Base-by-base conservation (phyloP, 2,113 vertebrate genomes). In the Proteles cristata region DNA sequence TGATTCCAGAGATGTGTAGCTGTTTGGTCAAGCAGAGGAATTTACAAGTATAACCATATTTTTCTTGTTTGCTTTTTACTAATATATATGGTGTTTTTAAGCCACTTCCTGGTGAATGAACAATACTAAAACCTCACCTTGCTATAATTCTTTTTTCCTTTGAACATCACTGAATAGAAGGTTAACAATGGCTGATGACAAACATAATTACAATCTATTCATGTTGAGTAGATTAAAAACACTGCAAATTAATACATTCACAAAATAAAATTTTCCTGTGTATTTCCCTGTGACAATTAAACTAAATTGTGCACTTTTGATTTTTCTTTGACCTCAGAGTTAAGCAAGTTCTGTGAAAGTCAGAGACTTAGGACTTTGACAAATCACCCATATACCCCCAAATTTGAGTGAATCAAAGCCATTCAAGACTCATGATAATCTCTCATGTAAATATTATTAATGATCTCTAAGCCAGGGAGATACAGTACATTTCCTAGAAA, bases 321-420 rank as follows among this genome's bases (percentile, higher is more conserved):
- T 50, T 90, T 74, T 95, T 83, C 33, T 94, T 88, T 85, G 48
- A n/a, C 71, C 48, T 96, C 81, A 93, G 26, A 83, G 76, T 82
- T 88, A 68, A 96, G 12, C 11, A 88, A 48, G 48, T 82, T 93
- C n/a, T 88, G 6, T 26, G 12, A 53, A 95, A 93, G 25, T 69
- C 35, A 48, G 65, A 50, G 82, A 84, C 14, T 79, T 83, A 45
- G 19, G 19, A 3, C 14, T 88, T 88, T 93, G 53, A 83, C 65
- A 71, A 33, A 17, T 43, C 17, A 33, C 7, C 4, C 6, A 11
- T 63, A 50, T 19, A 55, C 48, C 16, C 77, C 63, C 73, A 87
- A 45, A 73, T 83, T 92, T 63, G 58, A 83, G 33, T 48, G 17
- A 87, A 14, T 65, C 66, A 88, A 45, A 93, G 16, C 68, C n/a